Evolutionary conservation across 1,140 invertebrate species (phyloP).

Genomic region (Dinoponera quadriceps): DNA sequence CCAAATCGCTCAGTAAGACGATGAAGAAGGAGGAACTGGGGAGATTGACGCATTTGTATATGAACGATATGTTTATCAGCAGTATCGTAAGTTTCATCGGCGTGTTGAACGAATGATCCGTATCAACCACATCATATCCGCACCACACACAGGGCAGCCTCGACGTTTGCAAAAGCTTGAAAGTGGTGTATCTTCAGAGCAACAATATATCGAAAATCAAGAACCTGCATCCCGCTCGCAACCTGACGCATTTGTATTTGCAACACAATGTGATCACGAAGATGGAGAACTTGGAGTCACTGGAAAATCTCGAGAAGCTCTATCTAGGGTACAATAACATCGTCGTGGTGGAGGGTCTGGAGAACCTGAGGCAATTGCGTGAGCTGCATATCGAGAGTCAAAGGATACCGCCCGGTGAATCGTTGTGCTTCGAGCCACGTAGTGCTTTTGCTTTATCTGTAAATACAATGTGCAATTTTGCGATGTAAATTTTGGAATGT

Average conservation of each 20-base stretch:
- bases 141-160: constrained; percentile 86
- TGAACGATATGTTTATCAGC: constrained; percentile 85
- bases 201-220: constrained; percentile 88
- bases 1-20: constrained; percentile 75
- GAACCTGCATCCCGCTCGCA: constrained; percentile 87
- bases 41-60: constrained; percentile 85
- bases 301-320: constrained; percentile 88
- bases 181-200: constrained; percentile 89
- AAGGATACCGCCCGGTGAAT: constrained; percentile 85
- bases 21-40: constrained; percentile 73
- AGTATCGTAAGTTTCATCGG: constrained; percentile 83
- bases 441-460: constrained; percentile 87
- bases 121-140: not conserved
- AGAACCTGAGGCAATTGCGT: constrained; percentile 86
- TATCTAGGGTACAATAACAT: constrained; percentile 90
- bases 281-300: constrained; percentile 87
- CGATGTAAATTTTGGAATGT: too few species aligned
- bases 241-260: constrained; percentile 89
- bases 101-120: constrained; percentile 25
- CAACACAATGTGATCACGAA: constrained; percentile 89
- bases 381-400: constrained; percentile 90
- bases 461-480: constrained; percentile 70
- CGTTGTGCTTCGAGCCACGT: constrained; percentile 89
- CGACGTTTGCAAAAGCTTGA: constrained; percentile 84
- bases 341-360: constrained; percentile 89